Base-by-base conservation (phyloP, 2,113 vertebrate genomes). In the Plotosus lineatus region DNA sequence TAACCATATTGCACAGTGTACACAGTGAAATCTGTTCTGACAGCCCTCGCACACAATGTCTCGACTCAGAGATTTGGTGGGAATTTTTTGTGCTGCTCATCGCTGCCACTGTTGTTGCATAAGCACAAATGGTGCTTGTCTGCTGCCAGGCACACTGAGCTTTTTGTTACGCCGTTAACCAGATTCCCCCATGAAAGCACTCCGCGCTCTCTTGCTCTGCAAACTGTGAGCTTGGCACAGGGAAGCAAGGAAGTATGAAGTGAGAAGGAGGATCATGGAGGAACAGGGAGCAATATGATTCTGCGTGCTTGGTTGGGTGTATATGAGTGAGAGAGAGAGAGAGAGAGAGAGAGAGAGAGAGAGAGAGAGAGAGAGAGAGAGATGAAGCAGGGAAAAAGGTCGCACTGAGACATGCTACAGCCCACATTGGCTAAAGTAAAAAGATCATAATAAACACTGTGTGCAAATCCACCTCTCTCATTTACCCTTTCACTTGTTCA, bases 51-150 rank as follows among this genome's bases (percentile, higher is more conserved):
- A 73, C 69, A 36, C 42, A 28, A 10, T 11, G 69, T 73, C 69
- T 73, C 46, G 31, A 46, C 69, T 51, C 46, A 6, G 69, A 51
- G 46, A 51, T 73, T 21, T 36, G 69, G 7, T 46, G 31, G 46
- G 68, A 28, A 46, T 73, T 77, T 66, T 48, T 40, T 38, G 44
- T 73, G 81, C 84, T 76, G 78, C 63, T 74, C 72, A 75, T 80
- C 75, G 65, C 68, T 77, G 58, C 71, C 21, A 91, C 87, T 85
- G 86, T 82, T 78, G 87, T 87, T 88, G 87, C 92, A 94, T 88
- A 92, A 86, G 86, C 89, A 88, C 86, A 90, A 85, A 83, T 81
- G 87, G 87, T 88, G 75, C 76, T 92, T 89, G 88, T 86, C 89
- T 90, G 81, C 89, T 88, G 85, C 83, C 75, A 86, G 81, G 88